phyloP scores from a whole-genome alignment of 2,888 invertebrate species.

The Yponomeuta malinellus region DNA sequence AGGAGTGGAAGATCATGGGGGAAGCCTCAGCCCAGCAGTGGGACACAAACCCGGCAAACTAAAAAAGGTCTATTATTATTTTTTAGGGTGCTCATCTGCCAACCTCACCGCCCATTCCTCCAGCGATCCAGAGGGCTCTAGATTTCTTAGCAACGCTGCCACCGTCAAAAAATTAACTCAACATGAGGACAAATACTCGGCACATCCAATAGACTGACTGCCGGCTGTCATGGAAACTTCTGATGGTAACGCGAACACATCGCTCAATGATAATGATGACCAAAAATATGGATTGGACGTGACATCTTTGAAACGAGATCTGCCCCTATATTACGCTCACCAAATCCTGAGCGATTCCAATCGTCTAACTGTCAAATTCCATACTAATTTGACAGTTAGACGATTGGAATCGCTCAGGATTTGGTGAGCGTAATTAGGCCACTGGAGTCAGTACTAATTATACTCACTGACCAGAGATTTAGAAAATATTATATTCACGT shows the following conservation, averaged over 20 bases:
- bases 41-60: neutral
- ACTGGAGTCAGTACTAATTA: neutral
- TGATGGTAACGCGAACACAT: neutral
- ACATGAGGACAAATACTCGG: neutral
- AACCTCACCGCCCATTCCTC: constrained; percentile 85
- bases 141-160: constrained; percentile 82
- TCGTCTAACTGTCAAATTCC: too few relatives aligned
- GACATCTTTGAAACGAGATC: neutral
- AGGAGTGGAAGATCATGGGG: neutral
- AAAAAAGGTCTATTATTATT: neutral
- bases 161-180: constrained; percentile 36
- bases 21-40: too few relatives aligned
- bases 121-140: constrained; percentile 83
- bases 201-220: constrained; percentile 7
- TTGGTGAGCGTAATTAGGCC: too few relatives aligned
- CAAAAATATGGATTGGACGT: neutral
- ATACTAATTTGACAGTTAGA: too few relatives aligned
- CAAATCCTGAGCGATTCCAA: too few relatives aligned
- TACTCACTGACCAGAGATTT: neutral
- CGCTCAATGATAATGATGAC: constrained; percentile 1
- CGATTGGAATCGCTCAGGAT: too few relatives aligned
- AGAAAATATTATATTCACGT: neutral
- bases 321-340: too few relatives aligned
- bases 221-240: neutral
- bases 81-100: constrained; percentile 83